phyloP scores from a whole-genome alignment of 2,888 invertebrate genomes.

The Chirona hameri region DNA sequence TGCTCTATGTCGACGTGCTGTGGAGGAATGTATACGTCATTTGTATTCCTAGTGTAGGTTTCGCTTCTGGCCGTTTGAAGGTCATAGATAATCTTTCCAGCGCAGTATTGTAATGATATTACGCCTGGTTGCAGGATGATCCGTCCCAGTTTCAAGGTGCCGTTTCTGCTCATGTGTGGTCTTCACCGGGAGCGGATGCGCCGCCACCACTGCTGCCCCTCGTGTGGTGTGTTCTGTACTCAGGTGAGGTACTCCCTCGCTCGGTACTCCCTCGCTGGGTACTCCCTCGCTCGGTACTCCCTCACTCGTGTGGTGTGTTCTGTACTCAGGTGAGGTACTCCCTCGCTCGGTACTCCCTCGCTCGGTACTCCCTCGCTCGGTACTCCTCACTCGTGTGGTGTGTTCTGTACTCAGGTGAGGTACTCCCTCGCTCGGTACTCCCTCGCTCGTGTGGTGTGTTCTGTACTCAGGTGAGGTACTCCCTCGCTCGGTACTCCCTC shows the following conservation, averaged over 20 bases:
- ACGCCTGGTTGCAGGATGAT: conserved; percentile 43
- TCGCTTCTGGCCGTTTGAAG: no score
- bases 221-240: conserved; percentile 84
- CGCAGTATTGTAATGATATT: background rate
- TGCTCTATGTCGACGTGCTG: no score
- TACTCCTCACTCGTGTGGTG: conserved; percentile 78
- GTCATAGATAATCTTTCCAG: no score
- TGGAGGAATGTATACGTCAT: no score
- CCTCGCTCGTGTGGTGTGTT: conserved; percentile 89
- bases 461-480: conserved; percentile 78
- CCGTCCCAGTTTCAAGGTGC: conserved; percentile 54
- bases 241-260: conserved; percentile 56
- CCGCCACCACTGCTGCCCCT: conserved; percentile 82
- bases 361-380: no score
- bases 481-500: no score
- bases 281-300: no score
- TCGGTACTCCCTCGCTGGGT: no score
- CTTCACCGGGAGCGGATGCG: conserved; percentile 70
- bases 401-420: conserved; percentile 79
- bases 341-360: no score
- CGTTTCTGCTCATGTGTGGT: conserved; percentile 74
- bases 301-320: conserved; percentile 80
- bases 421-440: background rate
- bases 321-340: conserved; percentile 68
- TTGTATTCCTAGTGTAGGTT: no score